Evolutionary conservation across 1,140 invertebrate genomes (phyloP), one percentile per base, ranked within the genome.

Genomic region (Trichonephila clavipes): DNA sequence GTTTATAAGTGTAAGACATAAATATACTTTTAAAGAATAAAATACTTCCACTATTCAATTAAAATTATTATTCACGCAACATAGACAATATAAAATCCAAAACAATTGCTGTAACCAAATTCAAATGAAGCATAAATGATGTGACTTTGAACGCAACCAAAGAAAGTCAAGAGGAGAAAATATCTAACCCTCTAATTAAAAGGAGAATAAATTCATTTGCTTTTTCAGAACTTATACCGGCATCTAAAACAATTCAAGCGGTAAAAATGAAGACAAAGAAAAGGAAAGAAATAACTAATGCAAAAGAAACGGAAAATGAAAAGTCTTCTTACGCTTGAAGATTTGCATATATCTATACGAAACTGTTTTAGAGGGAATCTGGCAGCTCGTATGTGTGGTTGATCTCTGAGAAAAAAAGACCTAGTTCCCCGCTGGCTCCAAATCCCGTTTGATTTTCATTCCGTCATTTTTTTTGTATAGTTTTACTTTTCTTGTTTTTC

Each of bases 341-440:
- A 92, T 92, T 92, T 92, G 91, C 91, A 92, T 92, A 92, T 87
- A 87, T 92, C 91, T 92, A 77, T 87, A 87, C 62, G 87, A 87
- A 83, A 59, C 81, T 64, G 40, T 58, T n/a, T 21, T 59, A 40
- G 44, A 28, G 51, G 16, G 89, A 82, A 90, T 81, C 88, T 81
- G 89, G 89, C 89, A 87, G 62, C 85, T 61, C 21, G 72, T 28
- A 81, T 90, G 89, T 90, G 89, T 58, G 89, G 89, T 82, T 61
- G 72, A 90, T 90, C 72, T 90, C 64, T 40, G 58, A 82, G 77
- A 90, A 90, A 90, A 90, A 90, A 82, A 90, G 88, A 90, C 81
- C 81, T 28, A 28, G 72, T n/a, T 24, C 69, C 51, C 89, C 58
- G 40, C 24, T 82, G 89, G 89, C 89, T 82, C 24, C 12, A 90